phyloP scores from a whole-genome alignment of 2,797 vertebrate genomes.

The Mycteria americana region DNA sequence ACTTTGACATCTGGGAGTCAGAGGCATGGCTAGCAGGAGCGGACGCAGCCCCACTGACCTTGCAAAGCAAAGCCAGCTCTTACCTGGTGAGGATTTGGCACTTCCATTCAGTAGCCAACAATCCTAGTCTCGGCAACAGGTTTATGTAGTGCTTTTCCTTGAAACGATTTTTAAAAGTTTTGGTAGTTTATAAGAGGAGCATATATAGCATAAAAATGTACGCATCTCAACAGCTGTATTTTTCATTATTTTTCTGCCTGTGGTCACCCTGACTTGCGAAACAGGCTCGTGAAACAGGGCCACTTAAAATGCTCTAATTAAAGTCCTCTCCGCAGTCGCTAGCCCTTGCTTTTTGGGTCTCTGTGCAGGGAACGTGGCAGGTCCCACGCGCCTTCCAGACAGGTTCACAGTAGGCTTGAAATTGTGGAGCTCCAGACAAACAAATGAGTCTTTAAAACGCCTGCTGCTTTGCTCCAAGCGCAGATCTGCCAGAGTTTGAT shows the following conservation, averaged over 20 bases:
- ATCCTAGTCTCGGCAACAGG: background rate
- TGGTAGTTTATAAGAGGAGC: background rate
- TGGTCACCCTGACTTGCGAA: background rate
- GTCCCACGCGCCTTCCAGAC: background rate
- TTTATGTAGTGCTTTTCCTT: background rate
- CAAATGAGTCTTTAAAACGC: background rate
- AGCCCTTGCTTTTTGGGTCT: background rate
- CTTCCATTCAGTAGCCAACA: background rate
- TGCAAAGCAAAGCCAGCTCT: background rate
- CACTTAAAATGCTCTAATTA: background rate
- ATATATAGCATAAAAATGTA: background rate
- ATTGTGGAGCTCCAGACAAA: background rate
- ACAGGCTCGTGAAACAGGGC: background rate
- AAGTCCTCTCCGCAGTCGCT: background rate
- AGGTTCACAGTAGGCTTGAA: background rate
- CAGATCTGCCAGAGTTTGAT: background rate
- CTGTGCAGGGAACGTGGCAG: background rate
- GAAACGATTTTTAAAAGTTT: background rate
- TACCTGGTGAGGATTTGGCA: background rate
- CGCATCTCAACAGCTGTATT: background rate
- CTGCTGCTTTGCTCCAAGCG: background rate
- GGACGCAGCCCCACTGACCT: background rate
- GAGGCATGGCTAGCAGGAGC: background rate
- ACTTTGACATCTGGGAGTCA: background rate
- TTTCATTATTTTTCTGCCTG: background rate